Conservation (phyloP, 2,797 vertebrate genomes). For the Coendou prehensilis region DNA sequence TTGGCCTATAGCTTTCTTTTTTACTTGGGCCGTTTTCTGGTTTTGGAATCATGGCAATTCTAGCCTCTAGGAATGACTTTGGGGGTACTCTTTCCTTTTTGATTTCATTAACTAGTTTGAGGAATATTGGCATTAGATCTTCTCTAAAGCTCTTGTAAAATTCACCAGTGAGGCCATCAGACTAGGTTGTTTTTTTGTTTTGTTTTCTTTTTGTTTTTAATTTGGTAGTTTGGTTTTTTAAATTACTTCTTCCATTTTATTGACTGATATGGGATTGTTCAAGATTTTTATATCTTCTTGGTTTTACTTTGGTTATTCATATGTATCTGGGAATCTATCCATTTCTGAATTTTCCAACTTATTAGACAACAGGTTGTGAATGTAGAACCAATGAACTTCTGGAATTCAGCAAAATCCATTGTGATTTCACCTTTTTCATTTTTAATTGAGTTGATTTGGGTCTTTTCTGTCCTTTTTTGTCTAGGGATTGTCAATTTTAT, state of each 20-base stretch:
- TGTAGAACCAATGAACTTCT: not conserved
- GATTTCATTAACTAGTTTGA: not conserved
- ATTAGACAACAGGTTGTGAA: not conserved
- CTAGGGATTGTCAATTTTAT: not conserved
- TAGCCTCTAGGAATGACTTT: not conserved
- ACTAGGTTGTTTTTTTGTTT: not conserved
- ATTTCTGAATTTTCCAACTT: not conserved
- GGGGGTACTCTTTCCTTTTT: not conserved
- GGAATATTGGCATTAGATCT: not conserved
- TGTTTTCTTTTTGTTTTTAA: not conserved
- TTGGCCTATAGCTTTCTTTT: not conserved
- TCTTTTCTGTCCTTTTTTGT: not conserved
- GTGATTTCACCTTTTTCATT: not conserved
- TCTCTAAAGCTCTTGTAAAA: not conserved
- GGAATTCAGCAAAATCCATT: not conserved
- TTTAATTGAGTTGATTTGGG: not conserved
- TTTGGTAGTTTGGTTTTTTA: not conserved
- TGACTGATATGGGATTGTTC: not conserved
- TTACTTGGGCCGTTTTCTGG: not conserved
- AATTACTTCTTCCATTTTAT: not conserved
- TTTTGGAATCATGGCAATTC: not conserved
- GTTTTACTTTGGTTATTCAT: not conserved
- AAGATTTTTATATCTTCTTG: not conserved
- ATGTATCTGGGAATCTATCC: not conserved
- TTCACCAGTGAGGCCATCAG: not conserved